These are phyloP conservation scores for Cynodonichthys magdalenae DNA, from an alignment of 2,797 vertebrate genomes.

Conservation along the genomic window DNA sequence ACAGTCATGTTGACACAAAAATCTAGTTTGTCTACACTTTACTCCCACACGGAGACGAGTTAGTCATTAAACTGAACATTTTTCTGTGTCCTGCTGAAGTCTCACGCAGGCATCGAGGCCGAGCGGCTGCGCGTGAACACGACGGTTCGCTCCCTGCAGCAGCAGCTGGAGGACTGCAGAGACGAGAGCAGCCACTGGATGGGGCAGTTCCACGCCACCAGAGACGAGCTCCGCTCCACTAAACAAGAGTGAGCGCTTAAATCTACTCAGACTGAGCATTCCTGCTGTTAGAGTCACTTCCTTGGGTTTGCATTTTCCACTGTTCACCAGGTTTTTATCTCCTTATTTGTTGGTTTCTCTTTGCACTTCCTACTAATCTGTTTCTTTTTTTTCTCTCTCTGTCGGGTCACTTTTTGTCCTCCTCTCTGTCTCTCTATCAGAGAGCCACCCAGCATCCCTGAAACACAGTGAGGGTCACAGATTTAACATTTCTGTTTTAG, in stretches of 20 bases:
- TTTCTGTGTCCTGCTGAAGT: constrained; percentile 71
- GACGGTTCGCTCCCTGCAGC: constrained; percentile 85
- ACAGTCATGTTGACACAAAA: too few relatives aligned
- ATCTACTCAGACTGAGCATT: background rate
- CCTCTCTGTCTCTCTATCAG: constrained; percentile 65
- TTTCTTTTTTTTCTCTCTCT: constrained; percentile 40
- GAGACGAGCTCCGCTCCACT: constrained; percentile 86
- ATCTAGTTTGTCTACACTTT: too few relatives aligned
- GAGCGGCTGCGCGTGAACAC: constrained; percentile 88
- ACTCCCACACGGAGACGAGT: too few relatives aligned
- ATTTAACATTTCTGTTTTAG: constrained; percentile 43
- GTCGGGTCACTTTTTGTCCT: constrained; percentile 43
- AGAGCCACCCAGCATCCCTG: constrained; percentile 54
- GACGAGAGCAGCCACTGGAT: constrained; percentile 94
- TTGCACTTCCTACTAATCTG: constrained; percentile 46
- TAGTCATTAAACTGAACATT: background rate
- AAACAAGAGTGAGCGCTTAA: constrained; percentile 88
- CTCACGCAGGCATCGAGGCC: constrained; percentile 86
- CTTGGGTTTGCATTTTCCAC: constrained; percentile 4
- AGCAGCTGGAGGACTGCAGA: constrained; percentile 89
- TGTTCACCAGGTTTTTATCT: constrained; percentile 17
- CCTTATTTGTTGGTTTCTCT: constrained; percentile 22
- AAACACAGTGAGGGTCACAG: constrained; percentile 69
- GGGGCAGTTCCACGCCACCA: constrained; percentile 90
- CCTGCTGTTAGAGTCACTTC: background rate